Evolutionary conservation across 2,888 invertebrate genomes (phyloP).

Genomic region (Tromatobia lineatoria): DNA sequence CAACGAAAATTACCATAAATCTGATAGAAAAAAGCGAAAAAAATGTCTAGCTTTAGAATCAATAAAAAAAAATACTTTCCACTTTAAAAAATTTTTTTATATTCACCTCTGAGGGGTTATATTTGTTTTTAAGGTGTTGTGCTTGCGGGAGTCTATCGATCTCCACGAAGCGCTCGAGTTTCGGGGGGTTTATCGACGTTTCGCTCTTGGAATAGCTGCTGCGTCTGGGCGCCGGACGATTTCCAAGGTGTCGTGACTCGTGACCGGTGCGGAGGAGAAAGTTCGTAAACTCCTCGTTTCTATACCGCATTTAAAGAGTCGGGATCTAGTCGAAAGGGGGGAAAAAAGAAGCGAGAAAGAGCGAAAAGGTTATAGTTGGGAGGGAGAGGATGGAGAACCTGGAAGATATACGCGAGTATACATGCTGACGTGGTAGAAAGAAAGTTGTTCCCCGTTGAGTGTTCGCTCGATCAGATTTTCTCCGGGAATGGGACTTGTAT

Average conservation of each 20-base stretch:
- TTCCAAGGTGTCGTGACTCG: constrained; percentile 72
- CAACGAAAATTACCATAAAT: too few species aligned
- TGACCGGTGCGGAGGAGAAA: constrained; percentile 75
- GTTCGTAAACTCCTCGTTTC: constrained; percentile 74
- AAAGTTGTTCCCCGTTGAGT: constrained; percentile 68
- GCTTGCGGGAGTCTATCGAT: constrained; percentile 30
- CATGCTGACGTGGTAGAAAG: constrained; percentile 63
- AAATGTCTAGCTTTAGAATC: too few species aligned
- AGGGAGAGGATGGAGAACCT: constrained; percentile 25
- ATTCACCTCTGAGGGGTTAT: neutral
- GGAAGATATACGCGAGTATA: constrained; percentile 14
- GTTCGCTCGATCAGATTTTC: constrained; percentile 63
- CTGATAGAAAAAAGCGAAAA: too few species aligned
- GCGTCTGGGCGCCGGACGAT: constrained; percentile 49
- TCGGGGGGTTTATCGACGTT: neutral
- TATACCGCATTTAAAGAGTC: constrained; percentile 55
- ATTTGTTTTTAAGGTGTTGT: constrained; percentile 10
- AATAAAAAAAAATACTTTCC: too few species aligned
- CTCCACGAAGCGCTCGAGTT: constrained; percentile 8
- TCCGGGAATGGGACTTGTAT: constrained; percentile 58
- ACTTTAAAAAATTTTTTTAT: too few species aligned
- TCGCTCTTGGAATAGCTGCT: constrained; percentile 1
- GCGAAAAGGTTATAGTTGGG: neutral
- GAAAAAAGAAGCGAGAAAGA: constrained; percentile 44
- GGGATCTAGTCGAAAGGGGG: constrained; percentile 10